Percentiles rank a stretch among this genome's conserved stretches.
phyloP scores from a whole-genome alignment of 2,113 vertebrate species.

The Pteruthius melanotis region DNA sequence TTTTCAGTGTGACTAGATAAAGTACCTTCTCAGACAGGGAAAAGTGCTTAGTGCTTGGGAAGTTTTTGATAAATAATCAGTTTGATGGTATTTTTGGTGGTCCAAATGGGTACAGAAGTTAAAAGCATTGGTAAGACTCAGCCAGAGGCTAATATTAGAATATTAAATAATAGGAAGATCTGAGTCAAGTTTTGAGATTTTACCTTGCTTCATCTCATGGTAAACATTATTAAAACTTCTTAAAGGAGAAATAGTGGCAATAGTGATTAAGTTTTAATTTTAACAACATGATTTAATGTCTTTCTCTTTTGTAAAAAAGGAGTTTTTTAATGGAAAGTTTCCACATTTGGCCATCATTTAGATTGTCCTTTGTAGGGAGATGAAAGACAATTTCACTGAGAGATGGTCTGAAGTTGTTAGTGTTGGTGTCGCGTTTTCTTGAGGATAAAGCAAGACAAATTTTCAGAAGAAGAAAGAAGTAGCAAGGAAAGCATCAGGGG shows the following conservation, averaged over 20 bases:
- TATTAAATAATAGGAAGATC: neutral
- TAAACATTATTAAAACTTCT: neutral
- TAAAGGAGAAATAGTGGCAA: neutral
- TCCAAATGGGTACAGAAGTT: neutral
- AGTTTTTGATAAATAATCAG: neutral
- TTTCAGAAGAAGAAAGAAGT: neutral
- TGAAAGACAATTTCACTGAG: neutral
- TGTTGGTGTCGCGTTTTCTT: neutral
- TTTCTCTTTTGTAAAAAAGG: neutral
- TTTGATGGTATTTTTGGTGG: neutral
- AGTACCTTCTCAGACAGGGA: neutral
- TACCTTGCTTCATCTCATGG: neutral
- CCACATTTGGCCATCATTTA: neutral
- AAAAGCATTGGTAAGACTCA: neutral
- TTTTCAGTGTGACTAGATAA: neutral
- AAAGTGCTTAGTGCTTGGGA: neutral
- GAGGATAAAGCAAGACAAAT: neutral
- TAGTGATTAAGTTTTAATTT: neutral
- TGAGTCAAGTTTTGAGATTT: neutral
- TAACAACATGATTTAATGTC: neutral
- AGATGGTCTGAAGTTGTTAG: neutral
- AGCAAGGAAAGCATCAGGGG: neutral
- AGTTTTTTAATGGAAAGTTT: neutral
- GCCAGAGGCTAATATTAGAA: neutral
- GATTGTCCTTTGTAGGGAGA: neutral